Conservation (phyloP, 2,113 vertebrate genomes). For the Phaetusa simplex region DNA sequence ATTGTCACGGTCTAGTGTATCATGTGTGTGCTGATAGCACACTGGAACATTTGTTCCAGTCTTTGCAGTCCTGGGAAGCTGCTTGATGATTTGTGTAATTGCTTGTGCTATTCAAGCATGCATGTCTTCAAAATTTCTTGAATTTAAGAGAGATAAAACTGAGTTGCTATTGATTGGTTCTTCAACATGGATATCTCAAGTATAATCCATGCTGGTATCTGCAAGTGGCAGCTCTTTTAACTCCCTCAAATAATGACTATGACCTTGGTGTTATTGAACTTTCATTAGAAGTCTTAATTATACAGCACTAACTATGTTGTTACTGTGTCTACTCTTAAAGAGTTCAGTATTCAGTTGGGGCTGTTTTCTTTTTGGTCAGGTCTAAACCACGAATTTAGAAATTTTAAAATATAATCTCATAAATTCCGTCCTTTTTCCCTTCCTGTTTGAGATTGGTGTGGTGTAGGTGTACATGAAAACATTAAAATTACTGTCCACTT, state of each 20-base stretch:
- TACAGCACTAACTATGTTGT: neutral
- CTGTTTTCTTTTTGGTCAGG: neutral
- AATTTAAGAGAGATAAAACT: conserved; percentile 63
- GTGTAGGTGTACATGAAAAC: neutral
- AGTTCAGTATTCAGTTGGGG: neutral
- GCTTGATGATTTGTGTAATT: conserved; percentile 69
- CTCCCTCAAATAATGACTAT: neutral
- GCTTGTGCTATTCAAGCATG: conserved; percentile 59
- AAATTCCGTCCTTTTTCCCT: neutral
- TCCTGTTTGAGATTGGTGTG: neutral
- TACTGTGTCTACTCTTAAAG: neutral
- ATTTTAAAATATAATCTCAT: neutral
- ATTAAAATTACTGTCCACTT: neutral
- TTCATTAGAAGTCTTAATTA: neutral
- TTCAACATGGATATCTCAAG: conserved; percentile 26
- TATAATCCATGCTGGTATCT: conserved; percentile 27
- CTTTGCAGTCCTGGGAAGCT: conserved; percentile 38
- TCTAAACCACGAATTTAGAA: neutral
- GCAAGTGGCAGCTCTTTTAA: conserved; percentile 28
- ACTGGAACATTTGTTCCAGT: conserved; percentile 35
- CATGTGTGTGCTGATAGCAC: conserved; percentile 20
- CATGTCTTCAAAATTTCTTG: conserved; percentile 65
- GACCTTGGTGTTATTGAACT: conserved; percentile 25
- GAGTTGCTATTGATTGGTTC: conserved; percentile 58
- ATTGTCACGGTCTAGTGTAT: conserved; percentile 16